These are phyloP conservation scores for Oplegnathus fasciatus DNA, from an alignment of 2,113 vertebrate species.

Conservation along the genomic window DNA sequence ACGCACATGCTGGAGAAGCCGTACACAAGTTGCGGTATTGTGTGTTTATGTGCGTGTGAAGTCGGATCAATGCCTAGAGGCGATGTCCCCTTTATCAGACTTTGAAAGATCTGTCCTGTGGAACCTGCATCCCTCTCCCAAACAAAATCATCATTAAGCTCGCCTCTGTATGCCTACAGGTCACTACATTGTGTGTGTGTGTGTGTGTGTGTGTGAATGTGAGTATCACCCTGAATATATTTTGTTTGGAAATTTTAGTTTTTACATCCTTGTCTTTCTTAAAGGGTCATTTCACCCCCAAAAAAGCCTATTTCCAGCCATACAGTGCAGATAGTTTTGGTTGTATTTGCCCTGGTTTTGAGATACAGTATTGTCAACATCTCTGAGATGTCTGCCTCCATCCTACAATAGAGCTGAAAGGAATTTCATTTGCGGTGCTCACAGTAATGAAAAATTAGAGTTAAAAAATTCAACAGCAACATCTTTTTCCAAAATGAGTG, in stretches of 20 bases:
- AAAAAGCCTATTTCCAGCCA: background rate
- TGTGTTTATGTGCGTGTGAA: constrained; percentile 3
- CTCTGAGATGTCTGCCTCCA: background rate
- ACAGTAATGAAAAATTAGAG: background rate
- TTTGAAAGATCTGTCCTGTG: constrained; percentile 29
- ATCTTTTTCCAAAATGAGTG: constrained; percentile 26
- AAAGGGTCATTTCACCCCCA: background rate
- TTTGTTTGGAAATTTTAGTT: constrained; percentile 6
- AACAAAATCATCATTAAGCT: constrained; percentile 28
- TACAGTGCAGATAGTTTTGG: background rate
- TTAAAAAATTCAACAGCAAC: constrained; percentile 16
- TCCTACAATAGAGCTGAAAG: background rate
- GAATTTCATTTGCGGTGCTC: background rate
- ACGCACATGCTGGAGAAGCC: constrained; percentile 5
- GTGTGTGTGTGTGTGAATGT: background rate
- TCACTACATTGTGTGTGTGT: background rate
- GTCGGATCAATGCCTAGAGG: constrained; percentile 14
- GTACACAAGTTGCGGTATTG: constrained; percentile 1
- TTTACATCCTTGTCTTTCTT: background rate
- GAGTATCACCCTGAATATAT: background rate
- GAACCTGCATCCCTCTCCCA: constrained; percentile 13
- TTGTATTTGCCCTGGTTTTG: background rate
- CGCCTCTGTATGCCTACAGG: background rate
- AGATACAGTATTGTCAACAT: background rate
- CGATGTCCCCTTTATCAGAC: constrained; percentile 39